Evolutionary conservation across 2,888 invertebrate genomes (phyloP).

Genomic region (Pandemis heparana): DNA sequence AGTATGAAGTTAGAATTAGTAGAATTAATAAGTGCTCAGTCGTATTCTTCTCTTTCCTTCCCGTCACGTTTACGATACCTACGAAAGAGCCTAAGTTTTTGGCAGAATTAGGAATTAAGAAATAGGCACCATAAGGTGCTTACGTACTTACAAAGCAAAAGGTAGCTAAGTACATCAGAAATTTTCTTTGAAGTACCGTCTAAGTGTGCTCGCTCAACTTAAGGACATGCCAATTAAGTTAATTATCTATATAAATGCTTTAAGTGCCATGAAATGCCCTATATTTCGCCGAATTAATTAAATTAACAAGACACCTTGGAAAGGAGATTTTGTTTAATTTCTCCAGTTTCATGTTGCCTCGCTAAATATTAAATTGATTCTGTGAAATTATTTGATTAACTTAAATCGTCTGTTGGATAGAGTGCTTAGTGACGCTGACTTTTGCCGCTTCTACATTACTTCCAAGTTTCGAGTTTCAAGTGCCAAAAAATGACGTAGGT

Average conservation of each 20-base stretch:
- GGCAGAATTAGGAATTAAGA: background rate
- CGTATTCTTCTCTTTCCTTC: background rate
- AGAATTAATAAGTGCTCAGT: too few relatives aligned
- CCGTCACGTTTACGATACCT: background rate
- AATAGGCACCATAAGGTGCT: background rate
- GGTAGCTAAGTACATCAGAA: slow-evolving; percentile 60
- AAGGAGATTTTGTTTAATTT: slow-evolving; percentile 15
- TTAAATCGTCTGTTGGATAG: too few relatives aligned
- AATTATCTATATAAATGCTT: slow-evolving; percentile 72
- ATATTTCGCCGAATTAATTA: slow-evolving; percentile 55
- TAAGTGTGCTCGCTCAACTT: slow-evolving; percentile 59
- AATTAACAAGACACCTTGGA: slow-evolving; percentile 38
- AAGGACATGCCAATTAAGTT: slow-evolving; percentile 67
- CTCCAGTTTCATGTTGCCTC: background rate
- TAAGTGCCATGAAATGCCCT: slow-evolving; percentile 65
- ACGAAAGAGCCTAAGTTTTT: background rate
- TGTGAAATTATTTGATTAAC: background rate
- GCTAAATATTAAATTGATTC: too few relatives aligned
- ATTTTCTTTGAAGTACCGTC: slow-evolving; percentile 62
- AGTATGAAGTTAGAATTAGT: too few relatives aligned
- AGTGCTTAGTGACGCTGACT: too few relatives aligned
- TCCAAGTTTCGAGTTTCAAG: too few relatives aligned
- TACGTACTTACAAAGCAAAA: slow-evolving; percentile 41
- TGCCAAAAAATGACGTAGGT: too few relatives aligned
- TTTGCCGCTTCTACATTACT: too few relatives aligned